Conservation (phyloP, 2,113 vertebrate genomes). For the Bucco capensis region DNA sequence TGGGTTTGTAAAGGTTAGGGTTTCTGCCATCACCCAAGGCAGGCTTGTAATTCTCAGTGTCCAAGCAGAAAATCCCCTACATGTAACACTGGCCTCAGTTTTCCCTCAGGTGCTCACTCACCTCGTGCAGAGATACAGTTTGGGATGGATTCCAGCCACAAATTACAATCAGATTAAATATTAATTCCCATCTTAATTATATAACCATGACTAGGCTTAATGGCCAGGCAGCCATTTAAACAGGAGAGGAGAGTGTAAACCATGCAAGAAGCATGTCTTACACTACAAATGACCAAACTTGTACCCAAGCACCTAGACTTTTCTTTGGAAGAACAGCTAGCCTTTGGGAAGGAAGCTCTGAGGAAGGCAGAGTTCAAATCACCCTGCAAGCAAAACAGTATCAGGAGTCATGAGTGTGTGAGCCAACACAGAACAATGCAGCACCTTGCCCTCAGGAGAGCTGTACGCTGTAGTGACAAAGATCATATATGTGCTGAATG, state of each 20-base stretch:
- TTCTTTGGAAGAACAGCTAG: not conserved
- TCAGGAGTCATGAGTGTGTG: not conserved
- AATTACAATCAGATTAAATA: slow-evolving; percentile 68
- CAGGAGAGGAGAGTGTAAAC: not conserved
- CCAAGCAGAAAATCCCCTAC: not conserved
- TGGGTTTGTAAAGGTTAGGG: not conserved
- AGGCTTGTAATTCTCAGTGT: not conserved
- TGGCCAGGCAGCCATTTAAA: slow-evolving; percentile 50
- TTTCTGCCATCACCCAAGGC: not conserved
- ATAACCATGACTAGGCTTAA: slow-evolving; percentile 43
- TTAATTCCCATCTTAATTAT: slow-evolving; percentile 66
- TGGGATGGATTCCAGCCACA: slow-evolving; percentile 51
- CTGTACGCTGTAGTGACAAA: not conserved
- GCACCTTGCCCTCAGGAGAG: not conserved
- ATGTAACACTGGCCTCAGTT: not conserved
- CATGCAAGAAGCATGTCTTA: not conserved
- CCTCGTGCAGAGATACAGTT: not conserved
- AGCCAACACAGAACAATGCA: rapidly evolving
- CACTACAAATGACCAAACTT: not conserved
- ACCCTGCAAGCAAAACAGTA: not conserved
- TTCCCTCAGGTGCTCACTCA: not conserved
- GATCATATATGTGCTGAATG: not conserved
- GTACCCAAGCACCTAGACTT: not conserved
- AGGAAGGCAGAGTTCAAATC: not conserved
- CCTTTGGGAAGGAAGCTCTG: not conserved